Conservation (phyloP, 2,797 vertebrate species). For the Limosa lapponica region DNA sequence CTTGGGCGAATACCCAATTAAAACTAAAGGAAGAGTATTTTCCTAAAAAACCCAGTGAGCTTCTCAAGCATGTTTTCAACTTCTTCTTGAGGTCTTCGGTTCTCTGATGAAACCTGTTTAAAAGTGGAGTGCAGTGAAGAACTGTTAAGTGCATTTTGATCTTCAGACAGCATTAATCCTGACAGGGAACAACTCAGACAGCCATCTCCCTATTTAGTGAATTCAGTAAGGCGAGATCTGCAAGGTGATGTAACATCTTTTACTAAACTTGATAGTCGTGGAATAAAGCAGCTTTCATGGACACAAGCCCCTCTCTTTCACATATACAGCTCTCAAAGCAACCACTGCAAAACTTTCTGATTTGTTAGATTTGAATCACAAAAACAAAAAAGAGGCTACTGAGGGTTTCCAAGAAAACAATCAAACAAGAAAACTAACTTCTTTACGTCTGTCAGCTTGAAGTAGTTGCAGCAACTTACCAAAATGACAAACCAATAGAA, state of each 20-base stretch:
- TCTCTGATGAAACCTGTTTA: neutral
- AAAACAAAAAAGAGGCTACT: neutral
- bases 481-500: neutral
- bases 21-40: neutral
- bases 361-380: neutral
- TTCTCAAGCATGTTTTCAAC: neutral
- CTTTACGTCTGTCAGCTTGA: neutral
- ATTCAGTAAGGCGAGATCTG: neutral
- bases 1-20: neutral
- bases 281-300: neutral
- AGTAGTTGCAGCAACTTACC: neutral
- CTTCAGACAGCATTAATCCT: neutral
- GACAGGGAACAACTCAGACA: neutral
- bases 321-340: neutral
- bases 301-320: neutral
- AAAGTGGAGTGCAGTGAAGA: neutral
- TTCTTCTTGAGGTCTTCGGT: neutral
- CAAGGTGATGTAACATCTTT: neutral
- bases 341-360: neutral
- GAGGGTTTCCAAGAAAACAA: neutral
- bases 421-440: neutral
- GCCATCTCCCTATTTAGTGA: neutral
- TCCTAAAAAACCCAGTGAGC: neutral
- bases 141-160: neutral
- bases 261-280: neutral